These are phyloP conservation scores for Cynopterus sphinx DNA, from an alignment of 2,797 vertebrate genomes.

Conservation along the genomic window DNA sequence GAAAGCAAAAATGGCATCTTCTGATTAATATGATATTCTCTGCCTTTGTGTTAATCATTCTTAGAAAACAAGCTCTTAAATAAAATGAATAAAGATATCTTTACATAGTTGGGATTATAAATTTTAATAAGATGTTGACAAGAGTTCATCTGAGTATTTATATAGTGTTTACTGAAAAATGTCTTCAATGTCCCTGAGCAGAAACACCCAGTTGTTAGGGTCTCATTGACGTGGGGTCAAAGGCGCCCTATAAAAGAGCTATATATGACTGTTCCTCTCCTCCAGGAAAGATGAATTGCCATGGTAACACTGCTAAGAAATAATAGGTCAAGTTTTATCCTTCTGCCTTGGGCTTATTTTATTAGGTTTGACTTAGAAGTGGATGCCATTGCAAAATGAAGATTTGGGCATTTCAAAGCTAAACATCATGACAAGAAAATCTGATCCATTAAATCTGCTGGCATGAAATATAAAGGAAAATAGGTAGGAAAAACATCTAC, in stretches of 20 bases:
- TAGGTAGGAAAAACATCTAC: slow-evolving; percentile 7
- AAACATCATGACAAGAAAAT: slow-evolving; percentile 43
- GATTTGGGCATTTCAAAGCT: slow-evolving; percentile 62
- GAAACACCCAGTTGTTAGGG: not conserved
- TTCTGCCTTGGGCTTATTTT: slow-evolving; percentile 70
- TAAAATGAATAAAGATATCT: not conserved
- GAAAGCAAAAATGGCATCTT: not conserved
- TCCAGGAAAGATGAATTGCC: slow-evolving; percentile 69
- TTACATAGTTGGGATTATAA: not conserved
- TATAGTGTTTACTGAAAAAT: not conserved
- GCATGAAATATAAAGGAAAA: slow-evolving; percentile 27
- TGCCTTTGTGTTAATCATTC: slow-evolving; percentile 10
- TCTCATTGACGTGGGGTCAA: slow-evolving; percentile 36
- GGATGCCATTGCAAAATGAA: slow-evolving; percentile 53
- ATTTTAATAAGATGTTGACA: slow-evolving; percentile 1
- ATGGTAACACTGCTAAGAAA: slow-evolving; percentile 76
- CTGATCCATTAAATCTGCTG: slow-evolving; percentile 18
- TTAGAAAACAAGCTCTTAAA: not conserved
- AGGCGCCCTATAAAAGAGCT: slow-evolving; percentile 13
- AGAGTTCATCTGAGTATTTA: not conserved
- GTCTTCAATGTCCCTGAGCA: slow-evolving; percentile 25
- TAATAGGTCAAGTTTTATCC: slow-evolving; percentile 79
- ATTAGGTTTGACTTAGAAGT: slow-evolving; percentile 72
- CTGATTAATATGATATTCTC: not conserved
- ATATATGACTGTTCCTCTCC: slow-evolving; percentile 47